Evolutionary conservation across 1,140 invertebrate genomes (phyloP), one percentile per base, ranked within the genome.

Genomic region (Pinna nobilis): DNA sequence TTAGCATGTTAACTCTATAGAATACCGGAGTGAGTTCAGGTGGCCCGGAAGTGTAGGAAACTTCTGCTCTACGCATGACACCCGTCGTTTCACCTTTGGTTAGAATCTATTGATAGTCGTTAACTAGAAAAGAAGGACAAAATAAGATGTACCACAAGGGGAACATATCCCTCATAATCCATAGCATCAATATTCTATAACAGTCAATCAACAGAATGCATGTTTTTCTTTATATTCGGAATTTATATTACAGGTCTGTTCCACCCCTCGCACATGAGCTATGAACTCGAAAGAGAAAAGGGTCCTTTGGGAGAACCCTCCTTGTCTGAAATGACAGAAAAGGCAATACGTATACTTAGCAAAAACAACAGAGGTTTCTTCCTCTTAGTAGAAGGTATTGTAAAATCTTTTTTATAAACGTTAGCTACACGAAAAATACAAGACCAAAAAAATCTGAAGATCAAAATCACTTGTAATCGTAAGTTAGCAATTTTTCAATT

Each of bases 241-340:
- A 0, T 23, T 35, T 35, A 33, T 37, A 2, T 61, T 74, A n/a
- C 67, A 90, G 90, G 90, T 61, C 82, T 95, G 47, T 95, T 94
- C 84, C 88, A 91, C 1, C 94, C 94, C 78, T 93, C 93, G 2
- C 95, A 97, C 83, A 88, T 98, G 78, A 91, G 91, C 23, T 95
- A 94, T 89, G 92, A 93, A 53, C 84, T 93, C 80, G 92, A 94
- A 73, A 90, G 95, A 74, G 89, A 92, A 20, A 90, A 94, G 74
- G 59, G 57, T n/a, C 90, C 87, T 32, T 65, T 77, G 7, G 70
- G 70, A 2, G 78, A 63, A 25, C 92, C 92, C 2, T 91, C 94
- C 1, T 86, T 99, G 5, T 91, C 92, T 18, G 92, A 97, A 59
- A 98, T 99, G 97, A 96, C 95, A 0, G 89, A 91, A 66, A 93